Percentiles rank a stretch among this genome's conserved stretches.
Conservation (phyloP, 2,888 invertebrate genomes). For the Synergus umbraculus region DNA sequence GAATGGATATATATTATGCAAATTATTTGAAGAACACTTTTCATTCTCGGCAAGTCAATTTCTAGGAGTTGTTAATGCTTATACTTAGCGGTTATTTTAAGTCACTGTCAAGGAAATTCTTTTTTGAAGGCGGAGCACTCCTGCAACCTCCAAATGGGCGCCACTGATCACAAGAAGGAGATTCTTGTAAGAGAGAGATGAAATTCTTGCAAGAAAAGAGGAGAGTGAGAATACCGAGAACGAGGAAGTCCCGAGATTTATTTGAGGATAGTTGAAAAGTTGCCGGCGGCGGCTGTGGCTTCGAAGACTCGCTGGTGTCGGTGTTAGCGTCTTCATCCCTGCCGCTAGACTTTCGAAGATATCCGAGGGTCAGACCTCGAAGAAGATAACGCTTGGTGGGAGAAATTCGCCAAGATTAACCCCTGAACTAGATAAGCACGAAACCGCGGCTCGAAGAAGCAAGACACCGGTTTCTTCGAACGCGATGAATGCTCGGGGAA, state of each 20-base stretch:
- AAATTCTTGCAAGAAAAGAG: slow-evolving; percentile 17
- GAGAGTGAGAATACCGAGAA: slow-evolving; percentile 44
- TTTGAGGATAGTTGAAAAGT: slow-evolving; percentile 69
- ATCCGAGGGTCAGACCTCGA: slow-evolving; percentile 46
- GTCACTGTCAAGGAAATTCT: no score
- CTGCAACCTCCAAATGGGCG: not conserved
- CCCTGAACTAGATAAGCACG: slow-evolving; percentile 55
- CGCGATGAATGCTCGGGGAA: slow-evolving; percentile 10
- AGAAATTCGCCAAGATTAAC: slow-evolving; percentile 56
- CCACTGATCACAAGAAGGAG: no score
- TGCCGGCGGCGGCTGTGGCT: slow-evolving; percentile 56
- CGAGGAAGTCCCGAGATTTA: slow-evolving; percentile 65
- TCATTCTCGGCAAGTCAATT: no score
- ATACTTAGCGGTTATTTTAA: no score
- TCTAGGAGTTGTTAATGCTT: no score
- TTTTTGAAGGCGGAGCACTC: not conserved
- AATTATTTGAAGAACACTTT: no score
- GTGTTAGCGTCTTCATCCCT: slow-evolving; percentile 49
- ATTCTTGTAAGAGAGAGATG: slow-evolving; percentile 3
- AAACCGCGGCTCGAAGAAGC: slow-evolving; percentile 44
- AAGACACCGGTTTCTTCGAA: not conserved
- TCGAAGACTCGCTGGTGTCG: slow-evolving; percentile 50
- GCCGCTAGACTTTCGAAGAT: slow-evolving; percentile 30
- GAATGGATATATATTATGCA: no score
- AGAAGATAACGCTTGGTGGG: slow-evolving; percentile 52